A percentile compares a stretch with the other conserved stretches of the same genome.
phyloP scores from a whole-genome alignment of 1,140 invertebrate genomes.

The Heliconius eleuchia region DNA sequence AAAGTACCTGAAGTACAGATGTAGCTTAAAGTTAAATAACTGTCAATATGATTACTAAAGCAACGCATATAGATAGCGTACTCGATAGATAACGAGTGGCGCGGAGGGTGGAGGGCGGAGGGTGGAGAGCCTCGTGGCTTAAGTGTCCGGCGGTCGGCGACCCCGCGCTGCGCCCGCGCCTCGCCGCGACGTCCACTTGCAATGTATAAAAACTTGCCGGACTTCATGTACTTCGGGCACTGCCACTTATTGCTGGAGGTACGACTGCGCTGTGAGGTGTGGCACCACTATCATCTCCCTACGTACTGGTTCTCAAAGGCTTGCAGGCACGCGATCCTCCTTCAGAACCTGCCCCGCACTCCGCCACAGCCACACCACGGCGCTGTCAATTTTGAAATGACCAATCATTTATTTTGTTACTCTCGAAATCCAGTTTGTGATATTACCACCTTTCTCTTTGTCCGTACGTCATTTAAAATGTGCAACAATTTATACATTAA shows the following conservation, averaged over 20 bases:
- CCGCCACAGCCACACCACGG: background rate
- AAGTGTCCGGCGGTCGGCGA: conserved; percentile 27
- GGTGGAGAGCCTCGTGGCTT: background rate
- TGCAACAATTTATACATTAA: background rate
- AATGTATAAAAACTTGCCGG: conserved; percentile 13
- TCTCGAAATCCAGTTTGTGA: conserved; percentile 17
- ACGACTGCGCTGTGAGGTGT: too few species aligned
- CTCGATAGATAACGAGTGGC: background rate
- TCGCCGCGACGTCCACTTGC: background rate
- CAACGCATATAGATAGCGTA: background rate
- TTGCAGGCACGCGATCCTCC: background rate
- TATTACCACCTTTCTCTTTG: conserved; percentile 10
- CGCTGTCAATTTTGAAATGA: conserved; percentile 16
- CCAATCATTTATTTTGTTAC: conserved; percentile 7
- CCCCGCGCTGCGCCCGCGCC: conserved; percentile 20
- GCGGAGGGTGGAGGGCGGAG: background rate
- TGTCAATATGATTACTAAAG: background rate
- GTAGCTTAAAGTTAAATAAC: background rate
- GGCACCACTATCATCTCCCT: background rate
- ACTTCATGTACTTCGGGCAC: background rate
- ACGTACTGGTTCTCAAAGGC: too few species aligned
- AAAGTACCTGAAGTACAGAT: background rate
- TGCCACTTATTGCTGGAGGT: background rate
- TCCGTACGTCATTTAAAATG: background rate
- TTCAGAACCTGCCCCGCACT: conserved; percentile 17